Evolutionary conservation across 2,797 vertebrate genomes (phyloP), one percentile per base, ranked within the genome.

Genomic region (Cryptoprocta ferox): DNA sequence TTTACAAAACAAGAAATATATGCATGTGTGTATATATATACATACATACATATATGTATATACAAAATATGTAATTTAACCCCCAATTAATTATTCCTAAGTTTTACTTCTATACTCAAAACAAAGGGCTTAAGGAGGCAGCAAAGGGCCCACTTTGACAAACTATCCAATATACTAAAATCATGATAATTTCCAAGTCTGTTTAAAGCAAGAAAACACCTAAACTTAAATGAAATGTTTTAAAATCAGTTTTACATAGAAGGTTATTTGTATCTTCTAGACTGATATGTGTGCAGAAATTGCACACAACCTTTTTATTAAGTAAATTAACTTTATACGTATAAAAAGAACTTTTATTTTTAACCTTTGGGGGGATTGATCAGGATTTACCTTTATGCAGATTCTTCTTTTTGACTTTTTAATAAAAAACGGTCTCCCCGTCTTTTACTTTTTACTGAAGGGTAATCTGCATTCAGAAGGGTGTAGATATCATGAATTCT

Each of bases 111-210:
- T 76, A 59, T 87, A 71, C 63, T 76, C 39, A 75, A 93, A 98
- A 96, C 42, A 84, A 97, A 98, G 89, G 97, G 93, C 96, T 96
- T 91, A 97, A 65, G 83, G 96, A 96, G 94, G 81, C 93, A 80
- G 42, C 94, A 85, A 93, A 66, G 12, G 5, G 16, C 24, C 78
- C 9, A 53, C 39, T 48, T 37, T 35, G 88, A 93, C 21, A 80
- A 66, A 89, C 18, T 24, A 37, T 65, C 30, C 50, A 91, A 28
- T 66, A 66, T 6, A 45, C 30, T 70, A 59, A 76, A 24, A 56
- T 75, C 61, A 21, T 37, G 86, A 63, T 42, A 5, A 37, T 89
- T 92, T 95, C 61, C 66, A 82, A 81, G 89, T 91, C 75, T 56
- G 30, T 66, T 92, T 66, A 93, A 81, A 81, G n/a, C n/a, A 82